Conservation (phyloP, 2,113 vertebrate species). For the Glareola pratincola region DNA sequence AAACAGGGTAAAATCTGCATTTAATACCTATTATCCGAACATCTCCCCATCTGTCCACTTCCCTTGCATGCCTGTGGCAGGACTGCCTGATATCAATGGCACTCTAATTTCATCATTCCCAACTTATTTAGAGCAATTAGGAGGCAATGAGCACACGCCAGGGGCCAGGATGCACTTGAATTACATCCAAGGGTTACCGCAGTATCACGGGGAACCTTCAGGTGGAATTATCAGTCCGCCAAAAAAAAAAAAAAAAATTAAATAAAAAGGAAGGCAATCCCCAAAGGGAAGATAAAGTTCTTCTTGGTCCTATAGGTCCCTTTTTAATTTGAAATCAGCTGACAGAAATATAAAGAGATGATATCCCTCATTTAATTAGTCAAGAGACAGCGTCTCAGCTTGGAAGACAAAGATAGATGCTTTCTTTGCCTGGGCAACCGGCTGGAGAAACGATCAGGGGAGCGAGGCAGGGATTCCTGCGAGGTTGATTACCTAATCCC, state of each 20-base stretch:
- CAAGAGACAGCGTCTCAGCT: neutral
- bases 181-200: conserved; percentile 56
- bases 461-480: neutral
- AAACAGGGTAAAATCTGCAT: conserved; percentile 22
- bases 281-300: conserved; percentile 9
- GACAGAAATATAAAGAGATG: conserved; percentile 25
- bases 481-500: neutral
- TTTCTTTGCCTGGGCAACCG: neutral
- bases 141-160: conserved; percentile 31
- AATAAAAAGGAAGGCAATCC: conserved; percentile 25
- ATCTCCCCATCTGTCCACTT: conserved; percentile 57
- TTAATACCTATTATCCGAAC: conserved; percentile 56
- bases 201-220: conserved; percentile 14
- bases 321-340: conserved; percentile 31
- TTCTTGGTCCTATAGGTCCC: conserved; percentile 11
- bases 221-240: conserved; percentile 17
- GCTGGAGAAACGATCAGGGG: neutral
- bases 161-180: conserved; percentile 59
- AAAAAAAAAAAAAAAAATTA: neutral
- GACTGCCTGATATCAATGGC: conserved; percentile 30
- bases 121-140: conserved; percentile 69
- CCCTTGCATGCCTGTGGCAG: neutral
- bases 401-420: neutral
- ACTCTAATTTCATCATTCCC: conserved; percentile 66
- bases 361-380: conserved; percentile 35